phyloP scores from a whole-genome alignment of 2,888 invertebrate genomes.

The Steinernema hermaphroditum region DNA sequence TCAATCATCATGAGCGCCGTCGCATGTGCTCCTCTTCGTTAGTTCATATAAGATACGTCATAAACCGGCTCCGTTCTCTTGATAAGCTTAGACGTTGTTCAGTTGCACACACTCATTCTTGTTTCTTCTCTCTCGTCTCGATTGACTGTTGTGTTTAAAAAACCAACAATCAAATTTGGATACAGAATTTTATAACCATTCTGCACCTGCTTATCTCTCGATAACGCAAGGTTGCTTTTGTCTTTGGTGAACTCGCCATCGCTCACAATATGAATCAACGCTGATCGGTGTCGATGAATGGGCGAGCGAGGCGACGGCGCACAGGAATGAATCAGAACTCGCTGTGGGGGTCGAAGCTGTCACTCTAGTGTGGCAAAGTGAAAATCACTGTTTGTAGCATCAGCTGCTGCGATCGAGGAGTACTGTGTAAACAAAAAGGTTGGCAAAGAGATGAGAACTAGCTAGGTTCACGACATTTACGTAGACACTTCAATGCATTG shows the following conservation, averaged over 20 bases:
- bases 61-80: conserved; percentile 29
- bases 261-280: conserved; percentile 11
- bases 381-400: conserved; percentile 28
- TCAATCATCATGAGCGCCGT: conserved; percentile 21
- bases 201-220: background rate
- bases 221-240: background rate
- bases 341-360: background rate
- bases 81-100: conserved; percentile 27
- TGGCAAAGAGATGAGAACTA: background rate
- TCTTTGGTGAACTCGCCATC: background rate
- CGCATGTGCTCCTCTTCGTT: conserved; percentile 20
- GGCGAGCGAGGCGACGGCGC: background rate
- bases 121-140: conserved; percentile 10
- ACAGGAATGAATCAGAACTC: conserved; percentile 24
- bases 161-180: conserved; percentile 1
- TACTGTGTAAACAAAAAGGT: conserved; percentile 22
- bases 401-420: conserved; percentile 27
- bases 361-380: conserved; percentile 24
- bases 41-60: conserved; percentile 31
- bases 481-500: background rate
- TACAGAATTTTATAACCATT: background rate
- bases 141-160: background rate
- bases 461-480: conserved; percentile 3
- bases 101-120: conserved; percentile 20
- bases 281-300: conserved; percentile 4